Percentiles rank a stretch among this genome's conserved stretches.
These are phyloP conservation scores for Andrena dorsata DNA, from an alignment of 2,888 invertebrate species.

Conservation along the genomic window DNA sequence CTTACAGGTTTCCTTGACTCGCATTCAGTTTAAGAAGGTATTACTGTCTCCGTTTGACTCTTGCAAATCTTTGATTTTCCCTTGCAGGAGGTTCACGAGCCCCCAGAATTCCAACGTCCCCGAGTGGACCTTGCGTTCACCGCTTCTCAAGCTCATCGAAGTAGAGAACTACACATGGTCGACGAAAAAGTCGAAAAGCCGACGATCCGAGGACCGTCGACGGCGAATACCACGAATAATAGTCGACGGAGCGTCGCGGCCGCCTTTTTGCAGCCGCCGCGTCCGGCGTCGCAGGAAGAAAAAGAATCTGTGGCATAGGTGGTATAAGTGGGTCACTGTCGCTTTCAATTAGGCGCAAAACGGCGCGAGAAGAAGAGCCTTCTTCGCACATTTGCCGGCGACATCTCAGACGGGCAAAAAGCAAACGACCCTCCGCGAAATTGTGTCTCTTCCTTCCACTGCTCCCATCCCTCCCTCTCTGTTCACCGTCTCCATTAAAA, in stretches of 20 bases:
- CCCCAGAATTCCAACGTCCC: neutral
- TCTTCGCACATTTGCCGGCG: conserved; percentile 76
- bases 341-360: conserved; percentile 76
- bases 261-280: conserved; percentile 42
- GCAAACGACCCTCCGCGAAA: conserved; percentile 69
- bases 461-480: conserved; percentile 43
- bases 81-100: neutral
- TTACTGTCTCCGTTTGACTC: neutral
- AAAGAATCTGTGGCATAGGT: conserved; percentile 68
- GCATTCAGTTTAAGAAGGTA: neutral
- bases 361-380: conserved; percentile 67
- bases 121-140: neutral
- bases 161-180: neutral
- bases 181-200: conserved; percentile 3
- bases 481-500: conserved; percentile 63
- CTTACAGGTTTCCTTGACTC: neutral
- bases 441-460: conserved; percentile 49
- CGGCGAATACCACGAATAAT: conserved; percentile 39
- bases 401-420: conserved; percentile 81
- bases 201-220: neutral
- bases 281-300: conserved; percentile 32
- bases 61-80: neutral
- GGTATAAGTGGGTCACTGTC: conserved; percentile 79
- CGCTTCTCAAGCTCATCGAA: neutral
- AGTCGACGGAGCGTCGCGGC: conserved; percentile 17